phyloP scores from a whole-genome alignment of 2,888 invertebrate species.

The Cheilosia impressa region DNA sequence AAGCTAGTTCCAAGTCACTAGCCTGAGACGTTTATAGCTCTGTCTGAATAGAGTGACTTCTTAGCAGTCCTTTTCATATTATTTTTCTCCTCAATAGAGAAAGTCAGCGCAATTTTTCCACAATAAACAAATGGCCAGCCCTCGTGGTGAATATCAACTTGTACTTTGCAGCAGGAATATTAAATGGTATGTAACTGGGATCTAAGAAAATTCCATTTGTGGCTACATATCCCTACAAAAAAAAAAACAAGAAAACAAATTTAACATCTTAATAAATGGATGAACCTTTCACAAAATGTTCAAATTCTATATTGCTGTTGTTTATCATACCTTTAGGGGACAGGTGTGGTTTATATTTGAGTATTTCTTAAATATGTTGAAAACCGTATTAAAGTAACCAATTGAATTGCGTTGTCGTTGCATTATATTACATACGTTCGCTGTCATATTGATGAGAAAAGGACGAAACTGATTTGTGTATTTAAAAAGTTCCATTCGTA shows the following conservation, averaged over 20 bases:
- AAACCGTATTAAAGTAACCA: not conserved
- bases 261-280: too few species aligned
- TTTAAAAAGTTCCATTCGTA: not conserved
- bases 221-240: not conserved
- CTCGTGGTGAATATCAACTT: too few species aligned
- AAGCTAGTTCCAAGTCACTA: too few species aligned
- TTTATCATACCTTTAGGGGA: not conserved
- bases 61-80: too few species aligned
- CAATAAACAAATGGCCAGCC: too few species aligned
- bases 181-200: not conserved
- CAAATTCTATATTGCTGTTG: too few species aligned
- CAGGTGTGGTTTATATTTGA: not conserved
- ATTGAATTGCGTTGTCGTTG: not conserved
- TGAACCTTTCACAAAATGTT: too few species aligned
- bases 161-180: too few species aligned
- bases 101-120: too few species aligned
- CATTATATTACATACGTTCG: not conserved
- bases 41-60: too few species aligned
- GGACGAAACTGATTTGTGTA: slow-evolving; percentile 3
- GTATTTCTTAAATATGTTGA: not conserved
- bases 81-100: too few species aligned
- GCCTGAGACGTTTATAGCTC: too few species aligned
- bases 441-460: not conserved
- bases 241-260: not conserved
- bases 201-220: not conserved